Conservation (phyloP, 2,113 vertebrate genomes). For the Daubentonia madagascariensis region DNA sequence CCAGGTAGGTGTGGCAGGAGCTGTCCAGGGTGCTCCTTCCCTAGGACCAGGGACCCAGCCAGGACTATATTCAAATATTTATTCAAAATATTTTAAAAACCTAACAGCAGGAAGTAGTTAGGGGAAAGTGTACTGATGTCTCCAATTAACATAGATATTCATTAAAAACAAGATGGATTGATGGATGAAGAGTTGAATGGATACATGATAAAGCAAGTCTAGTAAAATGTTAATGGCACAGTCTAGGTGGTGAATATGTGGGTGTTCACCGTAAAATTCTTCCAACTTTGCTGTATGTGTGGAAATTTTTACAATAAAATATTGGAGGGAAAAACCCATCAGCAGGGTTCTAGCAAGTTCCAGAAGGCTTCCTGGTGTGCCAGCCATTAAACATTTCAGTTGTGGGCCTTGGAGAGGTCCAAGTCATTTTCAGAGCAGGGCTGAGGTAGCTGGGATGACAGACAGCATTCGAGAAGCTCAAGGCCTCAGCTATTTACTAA, state of each 20-base stretch:
- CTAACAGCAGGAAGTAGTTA: not conserved
- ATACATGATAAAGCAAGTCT: not conserved
- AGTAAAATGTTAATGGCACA: not conserved
- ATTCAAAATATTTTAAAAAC: not conserved
- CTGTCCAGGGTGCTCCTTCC: conserved; percentile 68
- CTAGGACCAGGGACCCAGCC: not conserved
- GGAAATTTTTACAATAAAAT: conserved; percentile 23
- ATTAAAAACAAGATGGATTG: conserved; percentile 10
- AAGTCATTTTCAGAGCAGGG: not conserved
- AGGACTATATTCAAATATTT: not conserved
- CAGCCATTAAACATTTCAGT: not conserved
- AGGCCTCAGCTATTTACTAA: not conserved
- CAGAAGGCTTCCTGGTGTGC: not conserved
- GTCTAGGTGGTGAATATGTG: not conserved
- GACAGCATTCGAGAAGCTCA: not conserved
- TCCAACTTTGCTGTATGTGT: not conserved
- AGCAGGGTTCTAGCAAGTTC: not conserved
- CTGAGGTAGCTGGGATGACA: not conserved
- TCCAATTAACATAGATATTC: conserved; percentile 19
- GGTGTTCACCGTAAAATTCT: not conserved
- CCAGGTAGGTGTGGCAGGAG: not conserved
- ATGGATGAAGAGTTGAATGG: not conserved
- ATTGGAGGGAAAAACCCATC: not conserved
- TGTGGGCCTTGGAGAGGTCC: not conserved
- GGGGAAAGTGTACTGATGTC: not conserved